Evolutionary conservation across 2,113 vertebrate species (phyloP).

Genomic region (Sminthopsis crassicaudata): DNA sequence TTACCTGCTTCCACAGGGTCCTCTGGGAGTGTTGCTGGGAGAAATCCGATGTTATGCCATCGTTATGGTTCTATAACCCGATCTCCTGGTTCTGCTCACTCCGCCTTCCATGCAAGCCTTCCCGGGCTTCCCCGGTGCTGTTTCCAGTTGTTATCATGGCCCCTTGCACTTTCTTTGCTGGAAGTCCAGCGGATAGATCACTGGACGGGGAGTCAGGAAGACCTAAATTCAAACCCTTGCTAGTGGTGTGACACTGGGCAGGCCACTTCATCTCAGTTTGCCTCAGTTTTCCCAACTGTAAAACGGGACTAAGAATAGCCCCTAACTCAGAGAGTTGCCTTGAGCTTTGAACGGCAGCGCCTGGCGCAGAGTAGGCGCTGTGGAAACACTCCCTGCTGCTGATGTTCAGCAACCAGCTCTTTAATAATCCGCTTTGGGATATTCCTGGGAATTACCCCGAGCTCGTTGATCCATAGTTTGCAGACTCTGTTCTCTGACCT

Average conservation of each 20-base stretch:
- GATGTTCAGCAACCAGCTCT: not conserved
- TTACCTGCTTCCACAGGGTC: not conserved
- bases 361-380: not conserved
- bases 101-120: not conserved
- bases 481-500: not conserved
- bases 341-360: too few relatives aligned
- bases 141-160: not conserved
- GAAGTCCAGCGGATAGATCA: not conserved
- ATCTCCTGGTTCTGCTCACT: not conserved
- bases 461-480: not conserved
- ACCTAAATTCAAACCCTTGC: too few relatives aligned
- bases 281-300: too few relatives aligned
- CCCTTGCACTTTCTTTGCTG: not conserved
- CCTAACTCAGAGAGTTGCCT: too few relatives aligned
- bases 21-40: not conserved
- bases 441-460: not conserved
- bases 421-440: not conserved
- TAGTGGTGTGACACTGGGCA: too few relatives aligned
- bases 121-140: not conserved
- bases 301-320: too few relatives aligned
- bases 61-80: not conserved
- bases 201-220: not conserved
- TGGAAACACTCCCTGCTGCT: not conserved
- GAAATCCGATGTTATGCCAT: not conserved
- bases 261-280: too few relatives aligned